A percentile compares a stretch with the other conserved stretches of the same genome.
phyloP scores from a whole-genome alignment of 2,888 invertebrate species.

The Panorpa germanica region DNA sequence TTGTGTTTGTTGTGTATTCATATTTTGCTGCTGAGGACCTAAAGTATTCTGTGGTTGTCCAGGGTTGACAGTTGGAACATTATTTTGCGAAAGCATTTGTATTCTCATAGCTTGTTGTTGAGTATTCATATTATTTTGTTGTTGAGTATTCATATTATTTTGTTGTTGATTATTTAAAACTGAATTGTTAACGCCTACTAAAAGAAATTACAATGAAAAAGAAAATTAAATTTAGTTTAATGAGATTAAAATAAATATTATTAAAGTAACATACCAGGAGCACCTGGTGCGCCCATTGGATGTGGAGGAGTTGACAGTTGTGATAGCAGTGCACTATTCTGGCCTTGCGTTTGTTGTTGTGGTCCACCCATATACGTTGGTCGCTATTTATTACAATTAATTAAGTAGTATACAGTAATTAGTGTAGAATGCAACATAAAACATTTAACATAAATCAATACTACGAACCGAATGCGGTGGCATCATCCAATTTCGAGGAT shows the following conservation, averaged over 20 bases:
- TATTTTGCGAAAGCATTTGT: conserved; percentile 18
- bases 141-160: no score
- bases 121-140: no score
- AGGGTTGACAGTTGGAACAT: conserved; percentile 13
- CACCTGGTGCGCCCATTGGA: no score
- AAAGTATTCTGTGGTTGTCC: conserved; percentile 16
- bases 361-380: conserved; percentile 11
- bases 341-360: conserved; percentile 22
- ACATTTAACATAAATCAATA: no score
- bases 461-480: no score
- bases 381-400: conserved; percentile 10
- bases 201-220: no score
- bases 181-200: no score
- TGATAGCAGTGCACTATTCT: conserved; percentile 35
- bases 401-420: conserved; percentile 17
- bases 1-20: conserved; percentile 20
- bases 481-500: no score
- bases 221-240: no score
- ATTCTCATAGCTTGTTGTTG: conserved; percentile 19
- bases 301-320: conserved; percentile 37
- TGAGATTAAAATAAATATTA: no score
- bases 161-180: no score
- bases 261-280: no score
- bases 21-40: conserved; percentile 19
- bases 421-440: not conserved